Percentiles rank a stretch among this genome's conserved stretches.
Conservation (phyloP, 2,113 vertebrate genomes). For the Neoarius graeffei region DNA sequence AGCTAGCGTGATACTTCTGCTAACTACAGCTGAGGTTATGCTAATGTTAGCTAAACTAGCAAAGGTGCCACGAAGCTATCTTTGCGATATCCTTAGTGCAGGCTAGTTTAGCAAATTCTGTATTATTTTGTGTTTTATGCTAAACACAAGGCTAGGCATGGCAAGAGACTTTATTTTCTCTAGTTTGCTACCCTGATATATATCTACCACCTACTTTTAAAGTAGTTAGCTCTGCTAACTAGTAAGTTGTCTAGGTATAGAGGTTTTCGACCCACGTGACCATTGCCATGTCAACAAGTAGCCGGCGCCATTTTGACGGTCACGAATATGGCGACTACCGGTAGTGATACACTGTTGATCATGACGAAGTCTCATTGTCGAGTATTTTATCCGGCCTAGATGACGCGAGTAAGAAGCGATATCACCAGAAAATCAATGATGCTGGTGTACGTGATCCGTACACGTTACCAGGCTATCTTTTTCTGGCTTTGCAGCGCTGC, state of each 20-base stretch:
- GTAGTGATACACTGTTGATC: no score
- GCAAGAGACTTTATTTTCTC: not conserved
- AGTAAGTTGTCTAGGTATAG: not conserved
- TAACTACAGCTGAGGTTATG: not conserved
- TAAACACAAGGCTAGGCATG: not conserved
- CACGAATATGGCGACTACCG: no score
- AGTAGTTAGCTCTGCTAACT: not conserved
- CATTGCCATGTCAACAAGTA: no score
- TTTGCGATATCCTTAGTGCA: not conserved
- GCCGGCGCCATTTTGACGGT: no score
- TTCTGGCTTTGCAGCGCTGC: no score
- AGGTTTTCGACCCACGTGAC: no score
- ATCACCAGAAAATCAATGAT: no score
- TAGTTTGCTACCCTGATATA: not conserved
- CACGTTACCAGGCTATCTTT: no score
- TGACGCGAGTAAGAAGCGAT: no score
- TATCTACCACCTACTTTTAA: not conserved
- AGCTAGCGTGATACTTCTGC: not conserved
- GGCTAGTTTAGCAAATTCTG: not conserved
- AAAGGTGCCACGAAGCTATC: not conserved
- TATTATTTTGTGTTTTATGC: not conserved
- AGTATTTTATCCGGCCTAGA: no score
- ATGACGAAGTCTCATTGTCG: no score
- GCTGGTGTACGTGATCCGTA: no score
- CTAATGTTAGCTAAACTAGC: not conserved